Base-by-base conservation (phyloP, 2,888 invertebrate species). In the Oscheius sp. region DNA sequence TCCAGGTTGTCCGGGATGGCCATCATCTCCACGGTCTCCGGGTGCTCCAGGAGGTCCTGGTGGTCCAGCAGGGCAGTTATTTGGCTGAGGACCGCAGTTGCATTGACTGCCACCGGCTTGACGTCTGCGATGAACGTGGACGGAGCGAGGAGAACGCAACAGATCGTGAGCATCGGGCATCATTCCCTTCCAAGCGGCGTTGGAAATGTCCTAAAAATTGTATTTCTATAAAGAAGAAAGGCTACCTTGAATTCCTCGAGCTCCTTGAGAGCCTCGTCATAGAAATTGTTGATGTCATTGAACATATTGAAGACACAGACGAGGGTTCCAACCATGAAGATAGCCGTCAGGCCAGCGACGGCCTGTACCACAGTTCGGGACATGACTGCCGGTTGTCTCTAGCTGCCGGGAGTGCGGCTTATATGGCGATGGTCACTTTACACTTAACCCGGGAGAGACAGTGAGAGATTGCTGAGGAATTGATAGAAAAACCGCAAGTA, bases 221-320 rank as follows among this genome's bases (percentile, higher is more conserved):
- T 43, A 27, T 12, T 1, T 12, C 58, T 61, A n/a, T 29, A n/a
- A 25, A n/a, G 29, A 23, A 29, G 29, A 13, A 1, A 21, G n/a
- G 2, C 7, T 63, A 66, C 69, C 69, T 69, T 69, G 69, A 69
- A 69, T 43, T 69, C 69, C 9, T 35, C 69, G 23, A 69, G 56
- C 7, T 69, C 69, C 25, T 41, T 69, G 41, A 69, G 55, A 23
- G 69, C 69, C n/a, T 69, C 69, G 1, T 69, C 69, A 23, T 69
- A 69, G 55, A 69, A 69, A 55, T 35, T 55, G 43, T 69, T 69
- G 69, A 69, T 69, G 69, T 69, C 69, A 55, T 41, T 69, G 56
- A 69, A 69, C 21, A 69, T 53, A 55, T 29, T 18, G 55, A 53
- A 53, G 43, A 69, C 69, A 43, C 21, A 41, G 69, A 69, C 7